Conservation (phyloP, 1,140 invertebrate species). For the Colletes latitarsis region DNA sequence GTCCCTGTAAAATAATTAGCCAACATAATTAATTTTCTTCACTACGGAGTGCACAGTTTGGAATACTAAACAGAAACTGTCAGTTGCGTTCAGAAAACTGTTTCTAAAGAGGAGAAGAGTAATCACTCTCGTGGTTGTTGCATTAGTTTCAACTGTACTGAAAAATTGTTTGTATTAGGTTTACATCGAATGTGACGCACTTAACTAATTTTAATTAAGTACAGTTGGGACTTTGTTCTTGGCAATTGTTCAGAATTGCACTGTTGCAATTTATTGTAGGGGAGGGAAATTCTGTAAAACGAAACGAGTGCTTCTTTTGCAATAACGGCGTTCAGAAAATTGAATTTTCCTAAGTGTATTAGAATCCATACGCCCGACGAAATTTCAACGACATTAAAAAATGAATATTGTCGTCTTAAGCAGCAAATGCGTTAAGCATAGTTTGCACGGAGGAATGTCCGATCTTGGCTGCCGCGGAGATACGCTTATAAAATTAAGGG, state of each 20-base stretch:
- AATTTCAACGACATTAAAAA: constrained; percentile 1
- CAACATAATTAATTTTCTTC: constrained; percentile 73
- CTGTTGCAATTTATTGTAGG: too few relatives aligned
- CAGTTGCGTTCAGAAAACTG: constrained; percentile 48
- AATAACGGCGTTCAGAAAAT: neutral
- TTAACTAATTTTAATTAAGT: too few relatives aligned
- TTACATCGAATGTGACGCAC: too few relatives aligned
- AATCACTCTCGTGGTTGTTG: constrained; percentile 25
- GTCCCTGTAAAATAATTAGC: constrained; percentile 75
- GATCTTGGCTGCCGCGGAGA: neutral
- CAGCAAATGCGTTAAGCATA: neutral
- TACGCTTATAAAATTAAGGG: constrained; percentile 64
- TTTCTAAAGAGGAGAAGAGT: constrained; percentile 26
- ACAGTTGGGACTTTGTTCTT: too few relatives aligned
- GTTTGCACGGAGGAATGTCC: constrained; percentile 17
- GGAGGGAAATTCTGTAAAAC: neutral
- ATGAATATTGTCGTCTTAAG: constrained; percentile 15
- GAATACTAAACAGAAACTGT: constrained; percentile 72
- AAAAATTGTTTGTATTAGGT: neutral
- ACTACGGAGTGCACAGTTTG: constrained; percentile 54
- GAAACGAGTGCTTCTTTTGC: neutral
- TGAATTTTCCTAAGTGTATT: neutral
- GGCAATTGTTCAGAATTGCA: too few relatives aligned
- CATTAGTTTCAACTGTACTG: constrained; percentile 3
- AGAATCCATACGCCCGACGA: neutral